These are phyloP conservation scores for Pempheris klunzingeri DNA, from an alignment of 2,797 vertebrate species.

Conservation along the genomic window DNA sequence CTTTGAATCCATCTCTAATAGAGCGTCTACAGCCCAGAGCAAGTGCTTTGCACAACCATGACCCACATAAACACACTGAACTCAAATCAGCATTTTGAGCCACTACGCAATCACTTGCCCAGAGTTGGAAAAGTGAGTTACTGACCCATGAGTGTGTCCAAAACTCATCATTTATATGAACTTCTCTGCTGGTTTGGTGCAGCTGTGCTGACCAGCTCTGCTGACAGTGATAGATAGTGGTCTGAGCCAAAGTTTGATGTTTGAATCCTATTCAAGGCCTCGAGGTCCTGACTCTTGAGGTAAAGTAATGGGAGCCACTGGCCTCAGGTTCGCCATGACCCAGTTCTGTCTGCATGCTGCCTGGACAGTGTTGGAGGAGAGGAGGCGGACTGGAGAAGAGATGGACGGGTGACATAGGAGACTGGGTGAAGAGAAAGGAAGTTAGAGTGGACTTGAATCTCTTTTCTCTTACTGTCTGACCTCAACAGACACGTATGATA, in stretches of 20 bases:
- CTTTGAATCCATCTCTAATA: conserved; percentile 17
- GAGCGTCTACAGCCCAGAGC: conserved; percentile 38
- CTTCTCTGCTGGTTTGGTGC: conserved; percentile 30
- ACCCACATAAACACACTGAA: conserved; percentile 52
- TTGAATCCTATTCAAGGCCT: conserved; percentile 52
- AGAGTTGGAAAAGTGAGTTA: conserved; percentile 37
- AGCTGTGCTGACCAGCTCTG: conserved; percentile 27
- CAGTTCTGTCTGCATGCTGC: conserved; percentile 70
- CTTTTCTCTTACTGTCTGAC: background rate
- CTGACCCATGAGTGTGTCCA: conserved; percentile 34
- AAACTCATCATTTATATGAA: conserved; percentile 34
- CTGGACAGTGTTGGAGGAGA: conserved; percentile 37
- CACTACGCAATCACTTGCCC: conserved; percentile 17
- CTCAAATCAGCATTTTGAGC: conserved; percentile 50
- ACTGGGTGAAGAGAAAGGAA: conserved; percentile 4
- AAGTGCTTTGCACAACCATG: conserved; percentile 35
- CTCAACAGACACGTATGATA: background rate
- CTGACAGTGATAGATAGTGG: conserved; percentile 20
- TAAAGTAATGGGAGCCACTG: conserved; percentile 69
- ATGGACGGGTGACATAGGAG: conserved; percentile 18
- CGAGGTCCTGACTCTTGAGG: conserved; percentile 59
- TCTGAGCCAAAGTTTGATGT: conserved; percentile 53
- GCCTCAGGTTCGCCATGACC: conserved; percentile 80
- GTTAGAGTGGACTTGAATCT: background rate
- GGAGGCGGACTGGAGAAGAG: conserved; percentile 16